Conservation (phyloP, 2,797 vertebrate species). For the Darevskia nairensis region DNA sequence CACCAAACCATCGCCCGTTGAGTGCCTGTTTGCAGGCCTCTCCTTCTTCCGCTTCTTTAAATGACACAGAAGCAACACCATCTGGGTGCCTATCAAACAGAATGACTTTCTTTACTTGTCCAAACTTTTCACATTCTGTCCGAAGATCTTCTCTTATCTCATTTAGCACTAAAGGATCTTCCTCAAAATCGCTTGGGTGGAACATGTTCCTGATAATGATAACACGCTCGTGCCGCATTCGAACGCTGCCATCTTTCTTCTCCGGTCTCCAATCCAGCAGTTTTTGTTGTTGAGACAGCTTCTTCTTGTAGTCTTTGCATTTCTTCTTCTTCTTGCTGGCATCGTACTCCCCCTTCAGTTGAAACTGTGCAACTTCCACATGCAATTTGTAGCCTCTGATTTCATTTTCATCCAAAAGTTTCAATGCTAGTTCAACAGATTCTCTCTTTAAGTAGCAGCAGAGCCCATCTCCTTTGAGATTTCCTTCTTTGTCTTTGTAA, state of each 20-base stretch:
- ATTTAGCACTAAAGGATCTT: conserved; percentile 92
- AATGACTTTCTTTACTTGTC: conserved; percentile 94
- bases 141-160: conserved; percentile 96
- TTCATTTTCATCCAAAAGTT: conserved; percentile 92
- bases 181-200: conserved; percentile 69
- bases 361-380: conserved; percentile 80
- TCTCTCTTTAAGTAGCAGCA: conserved; percentile 98
- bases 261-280: conserved; percentile 91
- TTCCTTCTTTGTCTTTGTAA: conserved; percentile 93
- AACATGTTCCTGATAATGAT: conserved; percentile 98
- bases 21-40: conserved; percentile 87
- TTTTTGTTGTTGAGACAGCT: conserved; percentile 93
- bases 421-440: conserved; percentile 87
- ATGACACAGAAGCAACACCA: conserved; percentile 92
- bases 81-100: conserved; percentile 96
- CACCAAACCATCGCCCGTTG: conserved; percentile 96
- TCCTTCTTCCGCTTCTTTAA: conserved; percentile 89
- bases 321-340: conserved; percentile 97
- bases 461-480: conserved; percentile 95
- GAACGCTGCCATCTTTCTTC: conserved; percentile 82
- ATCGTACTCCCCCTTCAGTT: conserved; percentile 94
- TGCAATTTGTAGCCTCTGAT: conserved; percentile 89
- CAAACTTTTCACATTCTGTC: conserved; percentile 95
- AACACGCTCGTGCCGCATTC: conserved; percentile 91
- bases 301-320: conserved; percentile 94